A percentile compares a stretch with the other conserved stretches of the same genome.
These are phyloP conservation scores for Austrofundulus limnaeus DNA, from an alignment of 2,113 vertebrate species.

Conservation along the genomic window DNA sequence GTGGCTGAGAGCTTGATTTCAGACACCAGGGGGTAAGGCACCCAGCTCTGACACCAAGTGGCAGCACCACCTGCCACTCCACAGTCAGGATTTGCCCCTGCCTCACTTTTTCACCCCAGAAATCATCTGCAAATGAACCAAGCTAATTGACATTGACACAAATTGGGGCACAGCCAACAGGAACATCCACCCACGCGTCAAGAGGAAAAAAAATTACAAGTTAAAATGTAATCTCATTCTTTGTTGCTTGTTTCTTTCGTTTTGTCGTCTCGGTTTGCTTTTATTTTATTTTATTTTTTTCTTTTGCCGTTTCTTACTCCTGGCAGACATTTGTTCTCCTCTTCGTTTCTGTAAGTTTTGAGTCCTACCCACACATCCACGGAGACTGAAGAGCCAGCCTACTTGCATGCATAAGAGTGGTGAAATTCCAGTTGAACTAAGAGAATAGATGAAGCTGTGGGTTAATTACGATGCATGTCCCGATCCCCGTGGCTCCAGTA, in stretches of 20 bases:
- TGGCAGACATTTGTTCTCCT: neutral
- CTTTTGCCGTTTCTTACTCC: neutral
- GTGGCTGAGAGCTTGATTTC: constrained; percentile 45
- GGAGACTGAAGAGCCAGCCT: constrained; percentile 18
- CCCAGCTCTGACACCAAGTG: constrained; percentile 52
- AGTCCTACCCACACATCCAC: constrained; percentile 2
- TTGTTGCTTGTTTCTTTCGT: constrained; percentile 19
- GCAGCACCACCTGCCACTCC: constrained; percentile 70
- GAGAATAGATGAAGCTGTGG: constrained; percentile 12
- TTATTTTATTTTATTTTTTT: constrained; percentile 2
- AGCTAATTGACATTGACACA: constrained; percentile 65
- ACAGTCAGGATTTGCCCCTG: constrained; percentile 54
- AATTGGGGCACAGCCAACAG: constrained; percentile 56
- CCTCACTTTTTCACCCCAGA: constrained; percentile 46
- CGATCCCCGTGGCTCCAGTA: constrained; percentile 20
- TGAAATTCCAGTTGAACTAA: constrained; percentile 37
- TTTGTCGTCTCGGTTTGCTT: neutral
- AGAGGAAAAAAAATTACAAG: constrained; percentile 53
- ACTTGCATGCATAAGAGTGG: constrained; percentile 1
- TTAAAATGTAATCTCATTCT: constrained; percentile 12
- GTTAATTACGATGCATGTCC: constrained; percentile 21
- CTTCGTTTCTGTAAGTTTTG: constrained; percentile 12
- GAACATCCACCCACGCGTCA: constrained; percentile 53
- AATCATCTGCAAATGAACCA: constrained; percentile 54
- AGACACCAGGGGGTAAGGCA: constrained; percentile 36